These are phyloP conservation scores for Pseudomyrmex dendroicus DNA, from an alignment of 1,140 invertebrate genomes.

Conservation along the genomic window DNA sequence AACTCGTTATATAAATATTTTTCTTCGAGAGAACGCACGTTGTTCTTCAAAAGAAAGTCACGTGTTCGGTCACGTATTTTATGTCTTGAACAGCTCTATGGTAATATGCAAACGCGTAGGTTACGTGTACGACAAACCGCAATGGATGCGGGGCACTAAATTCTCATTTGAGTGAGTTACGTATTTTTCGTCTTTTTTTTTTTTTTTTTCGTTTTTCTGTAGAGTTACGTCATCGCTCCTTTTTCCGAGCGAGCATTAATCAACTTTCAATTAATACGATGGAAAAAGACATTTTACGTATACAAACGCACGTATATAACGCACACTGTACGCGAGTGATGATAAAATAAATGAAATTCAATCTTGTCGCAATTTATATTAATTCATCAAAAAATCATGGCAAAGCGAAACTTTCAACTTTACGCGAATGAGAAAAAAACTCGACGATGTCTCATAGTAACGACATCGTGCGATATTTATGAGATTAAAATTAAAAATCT, in stretches of 20 bases:
- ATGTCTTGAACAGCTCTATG: background rate
- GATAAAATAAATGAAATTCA: background rate
- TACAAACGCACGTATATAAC: background rate
- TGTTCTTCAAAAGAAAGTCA: background rate
- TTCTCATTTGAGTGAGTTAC: background rate
- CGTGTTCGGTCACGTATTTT: background rate
- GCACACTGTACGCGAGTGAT: background rate
- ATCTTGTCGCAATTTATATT: background rate
- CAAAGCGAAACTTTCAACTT: background rate
- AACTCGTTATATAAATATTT: too few relatives aligned
- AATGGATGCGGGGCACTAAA: constrained; percentile 9
- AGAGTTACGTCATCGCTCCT: background rate
- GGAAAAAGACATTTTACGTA: background rate
- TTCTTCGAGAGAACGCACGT: background rate
- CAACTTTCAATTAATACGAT: constrained; percentile 12
- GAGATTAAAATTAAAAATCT: too few relatives aligned
- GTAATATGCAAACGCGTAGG: constrained; percentile 15
- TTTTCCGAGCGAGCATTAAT: background rate
- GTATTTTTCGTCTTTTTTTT: background rate
- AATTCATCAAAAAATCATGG: background rate
- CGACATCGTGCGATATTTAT: too few relatives aligned
- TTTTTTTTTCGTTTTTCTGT: background rate
- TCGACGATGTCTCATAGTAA: too few relatives aligned
- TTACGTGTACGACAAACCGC: constrained; percentile 2
- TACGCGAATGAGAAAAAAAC: too few relatives aligned